These are phyloP conservation scores for Helobdella robusta DNA, from an alignment of 2,888 invertebrate genomes.

Conservation along the genomic window DNA sequence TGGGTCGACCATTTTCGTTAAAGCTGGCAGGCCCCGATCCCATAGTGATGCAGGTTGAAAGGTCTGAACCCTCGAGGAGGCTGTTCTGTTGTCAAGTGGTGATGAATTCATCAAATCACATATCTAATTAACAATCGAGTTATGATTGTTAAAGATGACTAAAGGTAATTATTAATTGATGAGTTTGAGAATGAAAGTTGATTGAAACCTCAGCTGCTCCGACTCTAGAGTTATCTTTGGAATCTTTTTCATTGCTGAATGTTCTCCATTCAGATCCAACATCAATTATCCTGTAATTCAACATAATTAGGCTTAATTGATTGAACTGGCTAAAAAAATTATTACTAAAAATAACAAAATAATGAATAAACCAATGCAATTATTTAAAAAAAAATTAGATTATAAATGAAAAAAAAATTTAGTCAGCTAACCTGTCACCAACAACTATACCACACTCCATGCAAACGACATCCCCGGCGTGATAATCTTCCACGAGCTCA, in stretches of 20 bases:
- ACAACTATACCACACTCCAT: slow-evolving; percentile 99
- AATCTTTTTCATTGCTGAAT: slow-evolving; percentile 93
- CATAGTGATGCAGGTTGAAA: slow-evolving; percentile 83
- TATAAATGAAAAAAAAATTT: not conserved
- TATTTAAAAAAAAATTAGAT: too few species aligned
- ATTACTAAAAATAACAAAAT: too few species aligned
- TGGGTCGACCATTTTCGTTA: slow-evolving; percentile 44
- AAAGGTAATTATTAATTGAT: not conserved
- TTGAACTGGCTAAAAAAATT: too few species aligned
- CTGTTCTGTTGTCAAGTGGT: slow-evolving; percentile 60
- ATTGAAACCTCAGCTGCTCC: slow-evolving; percentile 75
- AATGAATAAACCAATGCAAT: too few species aligned
- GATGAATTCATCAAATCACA: not conserved
- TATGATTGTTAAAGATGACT: not conserved
- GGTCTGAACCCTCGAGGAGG: slow-evolving; percentile 81
- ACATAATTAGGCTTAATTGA: too few species aligned
- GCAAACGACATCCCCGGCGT: slow-evolving; percentile 88
- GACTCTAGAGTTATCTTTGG: slow-evolving; percentile 96
- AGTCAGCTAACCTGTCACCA: slow-evolving; percentile 71
- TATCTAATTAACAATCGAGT: not conserved
- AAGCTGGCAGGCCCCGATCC: slow-evolving; percentile 33
- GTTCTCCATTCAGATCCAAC: slow-evolving; percentile 99
- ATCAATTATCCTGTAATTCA: slow-evolving; percentile 94
- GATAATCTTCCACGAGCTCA: slow-evolving; percentile 86
- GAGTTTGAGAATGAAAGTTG: not conserved